Evolutionary conservation across 1,140 invertebrate species (phyloP).

Genomic region (Phymastichus coffea): DNA sequence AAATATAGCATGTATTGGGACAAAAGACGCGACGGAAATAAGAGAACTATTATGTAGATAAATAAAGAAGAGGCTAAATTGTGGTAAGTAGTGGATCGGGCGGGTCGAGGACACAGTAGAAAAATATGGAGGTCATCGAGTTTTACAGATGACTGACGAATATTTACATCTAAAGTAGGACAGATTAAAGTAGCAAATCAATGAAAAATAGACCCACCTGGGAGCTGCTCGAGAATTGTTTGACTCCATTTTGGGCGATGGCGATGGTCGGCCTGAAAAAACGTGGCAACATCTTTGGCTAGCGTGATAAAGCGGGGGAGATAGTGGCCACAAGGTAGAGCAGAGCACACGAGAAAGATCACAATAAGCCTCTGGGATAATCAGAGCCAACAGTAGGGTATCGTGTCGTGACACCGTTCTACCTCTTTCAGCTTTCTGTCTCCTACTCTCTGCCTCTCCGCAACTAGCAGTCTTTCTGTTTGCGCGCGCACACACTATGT

Average conservation of each 20-base stretch:
- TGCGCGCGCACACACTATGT: too few species aligned
- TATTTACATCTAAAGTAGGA: background rate
- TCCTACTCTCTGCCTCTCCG: too few species aligned
- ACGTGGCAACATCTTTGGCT: conserved; percentile 51
- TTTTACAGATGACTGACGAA: background rate
- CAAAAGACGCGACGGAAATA: background rate
- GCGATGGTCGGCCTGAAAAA: conserved; percentile 41
- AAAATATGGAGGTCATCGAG: background rate
- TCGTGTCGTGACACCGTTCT: too few species aligned
- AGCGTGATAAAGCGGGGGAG: too few species aligned
- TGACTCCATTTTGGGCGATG: conserved; percentile 43
- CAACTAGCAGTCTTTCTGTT: too few species aligned
- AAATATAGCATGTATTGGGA: background rate
- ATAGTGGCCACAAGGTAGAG: too few species aligned
- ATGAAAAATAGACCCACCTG: too few species aligned
- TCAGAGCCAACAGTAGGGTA: too few species aligned
- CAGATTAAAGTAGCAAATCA: background rate
- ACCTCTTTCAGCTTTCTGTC: too few species aligned
- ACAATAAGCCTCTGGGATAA: too few species aligned
- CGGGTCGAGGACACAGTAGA: background rate
- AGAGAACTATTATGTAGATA: background rate
- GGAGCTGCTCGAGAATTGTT: conserved; percentile 45
- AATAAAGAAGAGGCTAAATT: background rate
- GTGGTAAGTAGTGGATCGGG: background rate
- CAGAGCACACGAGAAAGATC: too few species aligned